Evolutionary conservation across 2,888 invertebrate species (phyloP), one percentile per base, ranked within the genome.

Genomic region (Drosophila monieri): DNA sequence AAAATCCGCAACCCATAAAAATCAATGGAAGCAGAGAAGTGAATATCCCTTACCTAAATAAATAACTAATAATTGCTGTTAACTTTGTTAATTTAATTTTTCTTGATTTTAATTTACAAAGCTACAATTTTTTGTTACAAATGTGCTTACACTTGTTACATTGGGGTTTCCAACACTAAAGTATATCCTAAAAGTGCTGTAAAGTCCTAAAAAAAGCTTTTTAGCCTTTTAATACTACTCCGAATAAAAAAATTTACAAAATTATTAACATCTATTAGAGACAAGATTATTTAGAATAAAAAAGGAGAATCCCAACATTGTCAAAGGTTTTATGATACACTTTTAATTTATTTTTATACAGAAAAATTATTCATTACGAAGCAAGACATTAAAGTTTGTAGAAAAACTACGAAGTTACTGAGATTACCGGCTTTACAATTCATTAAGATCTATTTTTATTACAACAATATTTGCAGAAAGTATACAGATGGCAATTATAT

Each of bases 401-500:
- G 8, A 15, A 39, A 6, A 14, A 8, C 8, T 39, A 15, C 3
- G 1, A 39, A 39, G 8, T 41, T 9, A 1, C 15, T 15, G 41
- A 41, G 18, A 41, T 32, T n/a, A 32, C 32, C 32, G 9, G 23
- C 9, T 23, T 58, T 39, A 14, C 9, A 3, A 21, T 58, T 60
- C 59, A 58, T 41, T 47, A 48, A 9, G 6, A 32, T 47, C 8
- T 25, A 14, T 3, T 43, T 46, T 15, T 41, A 44, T 46, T 46
- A 60, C 39, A 41, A 58, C 30, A 46, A 47, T 59, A 61, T 61
- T 61, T 61, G 30, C n/a, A 14, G 1, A 23, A 12, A 15, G 6
- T 3, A 37, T 15, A 47, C 47, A 61, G 30, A 15, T 39, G 60
- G 6, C 57, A 58, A 58, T 60, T 59, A 25, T 44, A 57, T 59